Evolutionary conservation across 2,797 vertebrate genomes (phyloP).

Genomic region (Taeniopygia guttata): DNA sequence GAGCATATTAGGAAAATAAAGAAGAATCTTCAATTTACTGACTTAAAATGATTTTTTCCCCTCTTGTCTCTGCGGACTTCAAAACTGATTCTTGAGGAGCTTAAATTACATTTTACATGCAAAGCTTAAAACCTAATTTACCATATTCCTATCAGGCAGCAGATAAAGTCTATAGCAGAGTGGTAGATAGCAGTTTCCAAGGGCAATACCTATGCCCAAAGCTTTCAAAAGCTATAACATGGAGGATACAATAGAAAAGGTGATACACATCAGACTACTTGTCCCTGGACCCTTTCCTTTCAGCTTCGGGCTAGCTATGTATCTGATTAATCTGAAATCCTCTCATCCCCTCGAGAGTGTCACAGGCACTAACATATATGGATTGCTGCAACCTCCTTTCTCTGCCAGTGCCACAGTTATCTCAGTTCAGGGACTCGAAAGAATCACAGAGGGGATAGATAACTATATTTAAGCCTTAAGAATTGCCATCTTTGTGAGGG

Average conservation of each 20-base stretch:
- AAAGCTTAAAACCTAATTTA: slow-evolving; percentile 29
- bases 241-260: background rate
- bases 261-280: slow-evolving; percentile 42
- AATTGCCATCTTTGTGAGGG: slow-evolving; percentile 24
- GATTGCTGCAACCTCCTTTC: slow-evolving; percentile 23
- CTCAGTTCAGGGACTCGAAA: slow-evolving; percentile 30
- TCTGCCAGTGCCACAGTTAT: slow-evolving; percentile 10
- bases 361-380: background rate
- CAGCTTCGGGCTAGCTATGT: background rate
- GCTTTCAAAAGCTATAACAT: slow-evolving; percentile 8
- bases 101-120: slow-evolving; percentile 18
- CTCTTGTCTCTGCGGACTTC: background rate
- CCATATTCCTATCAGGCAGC: background rate
- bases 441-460: slow-evolving; percentile 44
- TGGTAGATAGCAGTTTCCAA: background rate
- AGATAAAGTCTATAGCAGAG: background rate
- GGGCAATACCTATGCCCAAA: background rate
- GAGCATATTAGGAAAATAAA: slow-evolving; percentile 44
- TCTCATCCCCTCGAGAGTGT: background rate
- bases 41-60: background rate
- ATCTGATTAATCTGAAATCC: slow-evolving; percentile 39
- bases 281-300: slow-evolving; percentile 3
- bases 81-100: slow-evolving; percentile 3
- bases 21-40: slow-evolving; percentile 36
- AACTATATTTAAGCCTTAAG: slow-evolving; percentile 50